Evolutionary conservation across 1,140 invertebrate species (phyloP), one percentile per base, ranked within the genome.

Genomic region (Drosophila nebulosa): DNA sequence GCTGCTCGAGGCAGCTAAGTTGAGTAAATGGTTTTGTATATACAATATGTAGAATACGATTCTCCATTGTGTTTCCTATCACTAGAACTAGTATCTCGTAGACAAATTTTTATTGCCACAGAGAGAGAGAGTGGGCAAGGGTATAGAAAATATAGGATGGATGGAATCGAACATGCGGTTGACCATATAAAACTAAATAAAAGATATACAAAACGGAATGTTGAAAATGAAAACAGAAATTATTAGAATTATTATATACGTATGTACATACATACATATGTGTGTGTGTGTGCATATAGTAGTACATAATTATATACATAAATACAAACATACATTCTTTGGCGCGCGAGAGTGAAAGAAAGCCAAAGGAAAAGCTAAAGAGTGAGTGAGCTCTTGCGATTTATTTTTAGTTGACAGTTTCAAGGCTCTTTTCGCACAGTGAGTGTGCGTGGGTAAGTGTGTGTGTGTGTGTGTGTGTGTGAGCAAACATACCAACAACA

Each of bases 331-430:
- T 30, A 36, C 7, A 16, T 21, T 14, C 51, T n/a, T 27, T 26
- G 52, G 52, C 22, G 35, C 32, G 22, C 9, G 59, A 58, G 58
- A 65, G 66, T 30, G 67, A 78, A 64, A 53, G 53, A 51, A 39
- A 66, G 56, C 36, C 36, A 59, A 26, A 63, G 56, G 39, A 46
- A 46, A 21, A 46, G 16, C 39, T 46, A 46, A 64, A 18, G 52
- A 55, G 52, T 30, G 52, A 30, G 39, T 46, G 52, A 53, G 58
- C 71, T 86, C 74, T 79, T 83, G 68, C 67, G 83, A 89, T 86
- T 88, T 86, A 86, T 86, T 86, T 86, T 86, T 86, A 86, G 83
- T 88, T 88, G 83, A 89, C 83, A 88, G 78, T 86, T 86, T 86
- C 83, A 86, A 86, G 83, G 83, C 78, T 79, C 76, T 85, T 64